Evolutionary conservation across 1,140 invertebrate genomes (phyloP), one percentile per base, ranked within the genome.

Genomic region (Metopolophium dirhodum): DNA sequence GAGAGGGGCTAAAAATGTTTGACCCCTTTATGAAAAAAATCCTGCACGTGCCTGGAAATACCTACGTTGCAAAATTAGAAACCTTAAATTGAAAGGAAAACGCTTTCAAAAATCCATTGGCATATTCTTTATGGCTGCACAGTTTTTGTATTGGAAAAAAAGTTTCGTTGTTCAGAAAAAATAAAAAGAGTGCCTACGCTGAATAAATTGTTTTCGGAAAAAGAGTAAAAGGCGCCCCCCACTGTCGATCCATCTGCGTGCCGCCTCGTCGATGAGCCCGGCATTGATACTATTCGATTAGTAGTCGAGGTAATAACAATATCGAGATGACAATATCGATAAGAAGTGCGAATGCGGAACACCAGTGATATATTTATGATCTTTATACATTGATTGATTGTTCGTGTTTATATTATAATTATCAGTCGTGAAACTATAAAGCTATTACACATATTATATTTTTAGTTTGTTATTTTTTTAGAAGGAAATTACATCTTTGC

Each of bases 341-440:
- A 77, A 77, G 30, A 18, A 77, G n/a, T 77, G n/a, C 30, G n/a
- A 77, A 77, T 77, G 61, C 30, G 14, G 30, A 77, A 77, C 14
- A 77, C 61, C 30, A 77, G 61, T 68, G 61, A 68, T 68, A 77
- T 77, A n/a, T 77, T 77, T 77, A 77, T 35, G 61, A 77, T 77
- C 61, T n/a, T 35, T 77, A 77, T 77, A 77, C 30, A n/a, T 77
- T 77, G 61, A 77, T 77, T 77, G 61, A 77, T 77, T n/a, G 11
- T 68, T 68, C 30, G 8, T 77, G 30, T n/a, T 77, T 77, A n/a
- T 77, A 77, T 77, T 77, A 77, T 77, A 77, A 77, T 35, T 77
- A 77, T 18, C n/a, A 77, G 61, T 35, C 6, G 61, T 77, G 61
- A 77, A 77, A 77, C 61, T 77, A 77, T 77, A 77, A 18, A 18